These are phyloP conservation scores for Nannoperca obscura DNA, from an alignment of 2,797 vertebrate species.

Conservation along the genomic window DNA sequence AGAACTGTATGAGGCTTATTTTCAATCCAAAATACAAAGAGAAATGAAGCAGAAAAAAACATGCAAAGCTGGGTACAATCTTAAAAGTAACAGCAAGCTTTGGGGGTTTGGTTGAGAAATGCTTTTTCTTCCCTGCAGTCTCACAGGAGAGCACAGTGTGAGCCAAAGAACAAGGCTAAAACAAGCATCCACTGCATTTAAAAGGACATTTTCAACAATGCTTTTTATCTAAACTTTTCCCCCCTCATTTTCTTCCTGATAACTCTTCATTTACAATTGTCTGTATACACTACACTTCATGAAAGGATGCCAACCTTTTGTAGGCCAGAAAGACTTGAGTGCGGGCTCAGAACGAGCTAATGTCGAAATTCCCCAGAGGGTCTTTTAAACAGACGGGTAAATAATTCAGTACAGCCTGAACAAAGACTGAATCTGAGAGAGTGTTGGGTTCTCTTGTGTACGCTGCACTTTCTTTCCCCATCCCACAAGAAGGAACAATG, in stretches of 20 bases:
- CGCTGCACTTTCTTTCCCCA: conserved; percentile 58
- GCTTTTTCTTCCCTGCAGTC: conserved; percentile 43
- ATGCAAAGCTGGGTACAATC: conserved; percentile 48
- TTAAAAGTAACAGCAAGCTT: conserved; percentile 55
- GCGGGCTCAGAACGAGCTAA: conserved; percentile 55
- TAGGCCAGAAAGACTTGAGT: conserved; percentile 50
- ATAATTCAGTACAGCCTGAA: conserved; percentile 80
- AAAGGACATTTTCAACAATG: conserved; percentile 53
- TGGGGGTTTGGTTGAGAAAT: conserved; percentile 46
- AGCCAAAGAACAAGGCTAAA: conserved; percentile 61
- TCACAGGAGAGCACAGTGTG: conserved; percentile 55
- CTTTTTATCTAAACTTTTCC: conserved; percentile 42
- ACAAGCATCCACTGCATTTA: conserved; percentile 55
- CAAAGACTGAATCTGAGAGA: conserved; percentile 73
- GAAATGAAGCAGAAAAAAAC: conserved; percentile 58
- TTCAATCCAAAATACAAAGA: conserved; percentile 55
- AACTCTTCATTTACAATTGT: conserved; percentile 56
- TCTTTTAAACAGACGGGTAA: conserved; percentile 78
- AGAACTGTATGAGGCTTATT: conserved; percentile 50
- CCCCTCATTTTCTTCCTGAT: conserved; percentile 27
- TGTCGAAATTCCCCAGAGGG: conserved; percentile 68
- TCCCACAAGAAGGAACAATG: conserved; percentile 73
- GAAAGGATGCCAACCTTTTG: conserved; percentile 57
- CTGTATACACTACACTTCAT: conserved; percentile 44
- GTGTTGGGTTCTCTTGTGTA: conserved; percentile 51